A percentile compares a stretch with the other conserved stretches of the same genome.
These are phyloP conservation scores for Pteronura brasiliensis DNA, from an alignment of 2,113 vertebrate species.

Conservation along the genomic window DNA sequence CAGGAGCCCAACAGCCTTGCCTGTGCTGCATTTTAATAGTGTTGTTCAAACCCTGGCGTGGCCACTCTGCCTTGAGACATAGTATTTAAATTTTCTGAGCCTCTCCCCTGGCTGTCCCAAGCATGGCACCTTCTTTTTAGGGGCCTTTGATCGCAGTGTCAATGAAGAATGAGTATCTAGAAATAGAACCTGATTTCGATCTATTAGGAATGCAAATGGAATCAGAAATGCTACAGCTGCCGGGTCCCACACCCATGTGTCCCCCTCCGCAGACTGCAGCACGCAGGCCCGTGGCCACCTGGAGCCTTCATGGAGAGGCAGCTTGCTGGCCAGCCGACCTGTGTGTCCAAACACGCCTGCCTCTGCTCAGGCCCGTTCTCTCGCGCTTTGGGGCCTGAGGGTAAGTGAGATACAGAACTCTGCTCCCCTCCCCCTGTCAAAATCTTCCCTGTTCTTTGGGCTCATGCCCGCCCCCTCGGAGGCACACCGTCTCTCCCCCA, in stretches of 20 bases:
- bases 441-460: background rate
- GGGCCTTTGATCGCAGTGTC: background rate
- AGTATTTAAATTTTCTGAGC: background rate
- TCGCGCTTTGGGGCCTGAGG: background rate
- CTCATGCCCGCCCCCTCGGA: rapidly evolving
- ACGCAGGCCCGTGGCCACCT: background rate
- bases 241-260: background rate
- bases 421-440: background rate
- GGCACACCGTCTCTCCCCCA: no score
- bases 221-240: background rate
- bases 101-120: background rate
- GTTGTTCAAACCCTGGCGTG: background rate
- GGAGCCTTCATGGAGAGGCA: background rate
- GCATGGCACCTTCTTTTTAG: background rate
- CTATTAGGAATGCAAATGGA: background rate
- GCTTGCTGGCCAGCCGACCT: background rate
- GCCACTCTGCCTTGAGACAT: background rate
- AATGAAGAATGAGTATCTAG: background rate
- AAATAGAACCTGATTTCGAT: background rate
- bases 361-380: background rate
- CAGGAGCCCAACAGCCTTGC: background rate
- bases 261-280: background rate
- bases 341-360: no score
- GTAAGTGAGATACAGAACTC: background rate
- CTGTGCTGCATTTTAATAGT: background rate